Evolutionary conservation across 2,113 vertebrate genomes (phyloP).

Genomic region (Mionectes macconnelli): DNA sequence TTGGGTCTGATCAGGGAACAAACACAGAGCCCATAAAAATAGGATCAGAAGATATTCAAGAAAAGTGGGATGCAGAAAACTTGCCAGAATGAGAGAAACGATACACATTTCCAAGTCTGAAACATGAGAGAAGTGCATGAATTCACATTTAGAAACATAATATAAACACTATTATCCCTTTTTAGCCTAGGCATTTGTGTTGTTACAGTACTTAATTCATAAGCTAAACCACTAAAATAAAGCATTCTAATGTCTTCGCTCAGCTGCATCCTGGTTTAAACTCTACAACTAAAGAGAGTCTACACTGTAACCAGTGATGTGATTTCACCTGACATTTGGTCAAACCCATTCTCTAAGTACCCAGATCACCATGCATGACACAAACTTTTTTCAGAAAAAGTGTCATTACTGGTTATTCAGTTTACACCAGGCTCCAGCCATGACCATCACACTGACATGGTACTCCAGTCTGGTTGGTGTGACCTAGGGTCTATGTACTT

Average conservation of each 20-base stretch:
- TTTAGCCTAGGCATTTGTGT: background rate
- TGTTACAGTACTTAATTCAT: background rate
- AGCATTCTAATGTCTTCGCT: background rate
- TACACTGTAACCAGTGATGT: background rate
- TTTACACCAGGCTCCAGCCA: background rate
- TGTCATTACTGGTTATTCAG: background rate
- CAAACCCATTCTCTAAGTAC: background rate
- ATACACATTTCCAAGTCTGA: background rate
- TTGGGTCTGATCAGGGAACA: background rate
- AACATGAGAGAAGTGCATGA: background rate
- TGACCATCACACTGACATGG: rapidly evolving
- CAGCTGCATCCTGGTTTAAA: background rate
- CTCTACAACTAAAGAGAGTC: background rate
- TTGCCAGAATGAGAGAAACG: background rate
- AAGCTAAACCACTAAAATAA: background rate
- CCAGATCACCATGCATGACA: background rate
- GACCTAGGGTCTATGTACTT: background rate
- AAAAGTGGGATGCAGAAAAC: background rate
- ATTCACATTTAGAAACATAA: background rate
- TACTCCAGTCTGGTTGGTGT: background rate
- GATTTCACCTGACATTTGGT: background rate
- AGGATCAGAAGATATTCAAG: background rate
- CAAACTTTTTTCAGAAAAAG: background rate
- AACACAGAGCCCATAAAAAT: background rate
- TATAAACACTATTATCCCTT: background rate